These are phyloP conservation scores for Aphaenogaster floridana DNA, from an alignment of 1,140 invertebrate species.

Conservation along the genomic window DNA sequence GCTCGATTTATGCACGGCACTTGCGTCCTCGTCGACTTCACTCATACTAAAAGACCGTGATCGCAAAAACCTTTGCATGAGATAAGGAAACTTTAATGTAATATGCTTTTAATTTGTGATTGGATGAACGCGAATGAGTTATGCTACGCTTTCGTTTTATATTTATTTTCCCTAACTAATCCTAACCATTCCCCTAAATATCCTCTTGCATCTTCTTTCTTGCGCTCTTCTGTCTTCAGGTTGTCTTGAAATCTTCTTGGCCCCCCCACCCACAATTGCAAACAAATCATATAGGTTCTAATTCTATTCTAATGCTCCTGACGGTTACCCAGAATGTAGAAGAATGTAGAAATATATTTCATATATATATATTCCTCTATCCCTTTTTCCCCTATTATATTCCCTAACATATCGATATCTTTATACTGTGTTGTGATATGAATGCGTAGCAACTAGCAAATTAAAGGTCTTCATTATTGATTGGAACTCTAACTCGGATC, in stretches of 20 bases:
- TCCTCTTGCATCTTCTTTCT: slow-evolving; percentile 86
- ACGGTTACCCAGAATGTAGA: slow-evolving; percentile 44
- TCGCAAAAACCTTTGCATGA: slow-evolving; percentile 40
- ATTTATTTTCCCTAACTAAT: slow-evolving; percentile 59
- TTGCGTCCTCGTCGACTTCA: slow-evolving; percentile 62
- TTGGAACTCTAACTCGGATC: slow-evolving; percentile 59
- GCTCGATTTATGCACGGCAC: slow-evolving; percentile 54
- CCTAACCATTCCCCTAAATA: slow-evolving; percentile 54
- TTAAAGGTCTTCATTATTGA: slow-evolving; percentile 45
- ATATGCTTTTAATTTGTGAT: slow-evolving; percentile 50
- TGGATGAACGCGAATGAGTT: slow-evolving; percentile 41
- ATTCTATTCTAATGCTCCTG: slow-evolving; percentile 37
- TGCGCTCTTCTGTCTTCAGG: slow-evolving; percentile 85
- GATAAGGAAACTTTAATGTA: slow-evolving; percentile 48
- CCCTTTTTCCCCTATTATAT: slow-evolving; percentile 34
- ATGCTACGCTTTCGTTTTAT: slow-evolving; percentile 37
- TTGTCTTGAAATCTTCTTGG: slow-evolving; percentile 83
- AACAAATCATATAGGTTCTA: slow-evolving; percentile 44
- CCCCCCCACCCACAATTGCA: slow-evolving; percentile 68
- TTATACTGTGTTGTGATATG: slow-evolving; percentile 25
- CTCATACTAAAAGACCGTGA: slow-evolving; percentile 42
- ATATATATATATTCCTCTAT: background rate
- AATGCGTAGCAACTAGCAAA: slow-evolving; percentile 60
- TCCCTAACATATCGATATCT: slow-evolving; percentile 37
- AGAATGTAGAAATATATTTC: slow-evolving; percentile 38